Conservation (phyloP, 1,140 invertebrate species). For the Calephelis nemesis region DNA sequence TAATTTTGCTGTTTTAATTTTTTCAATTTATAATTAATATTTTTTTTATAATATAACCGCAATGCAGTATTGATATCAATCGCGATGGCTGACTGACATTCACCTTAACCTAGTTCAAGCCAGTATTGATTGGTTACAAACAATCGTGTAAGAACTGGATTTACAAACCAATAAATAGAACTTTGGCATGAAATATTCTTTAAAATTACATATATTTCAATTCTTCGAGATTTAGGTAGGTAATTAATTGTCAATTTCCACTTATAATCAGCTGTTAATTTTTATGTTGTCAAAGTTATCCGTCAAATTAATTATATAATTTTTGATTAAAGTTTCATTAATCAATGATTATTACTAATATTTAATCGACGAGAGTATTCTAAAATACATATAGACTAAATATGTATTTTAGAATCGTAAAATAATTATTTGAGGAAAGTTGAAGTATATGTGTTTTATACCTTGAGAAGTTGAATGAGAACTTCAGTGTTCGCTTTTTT, state of each 20-base stretch:
- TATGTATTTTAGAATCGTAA: no score
- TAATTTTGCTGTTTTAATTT: conserved; percentile 32
- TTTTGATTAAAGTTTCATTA: conserved; percentile 1
- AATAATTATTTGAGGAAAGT: no score
- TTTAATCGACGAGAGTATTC: no score
- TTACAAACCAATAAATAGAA: background rate
- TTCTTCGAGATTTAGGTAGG: background rate
- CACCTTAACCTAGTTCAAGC: conserved; percentile 18
- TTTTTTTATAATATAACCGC: background rate
- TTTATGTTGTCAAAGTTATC: conserved; percentile 5
- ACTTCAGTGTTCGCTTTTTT: no score
- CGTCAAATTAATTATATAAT: conserved; percentile 9
- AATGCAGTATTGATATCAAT: background rate
- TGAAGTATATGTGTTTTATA: no score
- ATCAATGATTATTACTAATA: no score
- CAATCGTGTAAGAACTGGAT: conserved; percentile 9
- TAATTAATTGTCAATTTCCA: conserved; percentile 14
- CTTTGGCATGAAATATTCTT: background rate
- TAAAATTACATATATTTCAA: background rate
- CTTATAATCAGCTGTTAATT: background rate
- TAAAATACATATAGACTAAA: no score
- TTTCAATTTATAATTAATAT: conserved; percentile 16
- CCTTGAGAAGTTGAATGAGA: no score
- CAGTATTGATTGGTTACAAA: conserved; percentile 41
- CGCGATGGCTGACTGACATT: conserved; percentile 18